phyloP scores from a whole-genome alignment of 1,140 invertebrate species.

The Ganaspis sp. region DNA sequence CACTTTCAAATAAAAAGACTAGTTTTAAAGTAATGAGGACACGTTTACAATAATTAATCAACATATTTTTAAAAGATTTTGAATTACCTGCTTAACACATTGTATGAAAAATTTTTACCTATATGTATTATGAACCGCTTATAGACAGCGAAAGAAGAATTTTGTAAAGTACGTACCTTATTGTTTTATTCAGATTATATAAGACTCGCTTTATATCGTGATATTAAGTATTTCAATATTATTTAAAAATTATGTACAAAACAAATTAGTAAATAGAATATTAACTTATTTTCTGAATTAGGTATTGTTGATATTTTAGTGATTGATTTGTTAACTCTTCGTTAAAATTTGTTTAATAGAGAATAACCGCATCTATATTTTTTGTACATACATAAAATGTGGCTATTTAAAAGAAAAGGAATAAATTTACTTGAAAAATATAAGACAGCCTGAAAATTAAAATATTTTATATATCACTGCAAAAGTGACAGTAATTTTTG shows the following conservation, averaged over 20 bases:
- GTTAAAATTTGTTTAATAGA: not conserved
- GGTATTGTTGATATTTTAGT: constrained; percentile 18
- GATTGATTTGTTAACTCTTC: constrained; percentile 3
- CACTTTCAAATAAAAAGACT: constrained; percentile 73
- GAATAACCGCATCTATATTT: not conserved
- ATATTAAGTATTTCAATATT: constrained; percentile 23
- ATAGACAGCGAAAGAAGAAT: not conserved
- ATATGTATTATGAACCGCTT: not conserved
- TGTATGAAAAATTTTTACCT: not conserved
- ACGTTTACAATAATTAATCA: constrained; percentile 52
- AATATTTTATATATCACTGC: not conserved
- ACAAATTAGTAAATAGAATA: constrained; percentile 14
- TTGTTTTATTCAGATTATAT: constrained; percentile 12
- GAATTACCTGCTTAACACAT: not conserved
- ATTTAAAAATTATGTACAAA: constrained; percentile 13
- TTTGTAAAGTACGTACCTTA: not conserved
- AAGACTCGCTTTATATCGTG: constrained; percentile 14
- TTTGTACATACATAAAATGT: not conserved
- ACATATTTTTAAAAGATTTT: not conserved
- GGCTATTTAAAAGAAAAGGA: not conserved
- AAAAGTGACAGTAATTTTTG: not conserved
- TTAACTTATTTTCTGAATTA: constrained; percentile 16
- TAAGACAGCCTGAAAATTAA: not conserved
- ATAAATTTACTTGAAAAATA: constrained; percentile 5
- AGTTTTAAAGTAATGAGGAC: constrained; percentile 76